A percentile compares a stretch with the other conserved stretches of the same genome.
Conservation (phyloP, 1,140 invertebrate genomes). For the Zaprionus vittiger region DNA sequence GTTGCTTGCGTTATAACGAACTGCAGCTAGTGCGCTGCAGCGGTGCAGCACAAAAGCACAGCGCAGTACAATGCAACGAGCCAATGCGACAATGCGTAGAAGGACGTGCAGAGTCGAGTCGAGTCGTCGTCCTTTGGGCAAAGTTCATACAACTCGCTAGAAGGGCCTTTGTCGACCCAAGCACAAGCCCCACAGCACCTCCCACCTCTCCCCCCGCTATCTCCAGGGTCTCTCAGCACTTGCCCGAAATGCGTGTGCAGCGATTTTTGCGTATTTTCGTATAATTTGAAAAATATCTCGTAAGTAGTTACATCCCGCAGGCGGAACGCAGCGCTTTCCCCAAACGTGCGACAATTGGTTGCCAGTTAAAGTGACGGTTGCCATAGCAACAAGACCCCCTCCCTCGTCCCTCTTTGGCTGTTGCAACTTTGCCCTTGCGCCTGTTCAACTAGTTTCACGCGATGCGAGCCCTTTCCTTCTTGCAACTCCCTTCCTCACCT, state of each 20-base stretch:
- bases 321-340: slow-evolving; percentile 5
- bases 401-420: background rate
- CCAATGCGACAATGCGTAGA: slow-evolving; percentile 66
- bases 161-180: slow-evolving; percentile 11
- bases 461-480: background rate
- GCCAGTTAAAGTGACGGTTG: slow-evolving; percentile 9
- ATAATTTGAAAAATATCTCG: slow-evolving; percentile 48
- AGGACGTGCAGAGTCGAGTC: slow-evolving; percentile 36
- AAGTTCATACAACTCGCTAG: slow-evolving; percentile 46
- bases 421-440: slow-evolving; percentile 2
- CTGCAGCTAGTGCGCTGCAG: slow-evolving; percentile 41
- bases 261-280: slow-evolving; percentile 49
- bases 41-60: slow-evolving; percentile 57
- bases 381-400: background rate
- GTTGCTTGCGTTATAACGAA: slow-evolving; percentile 79
- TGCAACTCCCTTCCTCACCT: background rate
- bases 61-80: slow-evolving; percentile 63
- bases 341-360: slow-evolving; percentile 35
- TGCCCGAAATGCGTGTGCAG: background rate
- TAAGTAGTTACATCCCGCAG: slow-evolving; percentile 37
- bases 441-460: slow-evolving; percentile 1
- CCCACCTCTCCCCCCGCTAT: background rate
- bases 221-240: background rate
- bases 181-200: background rate
- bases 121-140: slow-evolving; percentile 51